Evolutionary conservation across 2,113 vertebrate species (phyloP).

Genomic region (Isurus oxyrinchus): DNA sequence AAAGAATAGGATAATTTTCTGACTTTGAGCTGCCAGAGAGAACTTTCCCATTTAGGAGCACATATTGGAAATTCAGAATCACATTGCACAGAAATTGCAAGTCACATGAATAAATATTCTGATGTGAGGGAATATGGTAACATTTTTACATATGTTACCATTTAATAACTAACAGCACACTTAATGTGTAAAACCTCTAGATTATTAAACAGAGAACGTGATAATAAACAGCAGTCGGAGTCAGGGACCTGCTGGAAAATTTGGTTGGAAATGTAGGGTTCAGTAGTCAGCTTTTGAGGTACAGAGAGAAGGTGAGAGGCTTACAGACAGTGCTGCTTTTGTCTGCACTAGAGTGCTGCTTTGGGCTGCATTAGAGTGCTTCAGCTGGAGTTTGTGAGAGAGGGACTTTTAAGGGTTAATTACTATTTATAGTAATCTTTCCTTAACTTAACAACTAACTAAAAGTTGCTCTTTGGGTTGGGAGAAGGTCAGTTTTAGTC

Average conservation of each 20-base stretch:
- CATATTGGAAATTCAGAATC: not conserved
- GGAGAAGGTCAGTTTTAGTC: too few species aligned
- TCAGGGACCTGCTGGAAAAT: not conserved
- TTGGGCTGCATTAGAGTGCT: too few species aligned
- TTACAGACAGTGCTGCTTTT: too few species aligned
- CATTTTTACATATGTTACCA: not conserved
- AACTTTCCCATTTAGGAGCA: too few species aligned
- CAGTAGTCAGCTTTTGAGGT: not conserved
- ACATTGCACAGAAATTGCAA: not conserved
- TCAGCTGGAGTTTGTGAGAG: too few species aligned
- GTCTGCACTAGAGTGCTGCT: too few species aligned
- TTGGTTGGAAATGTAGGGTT: not conserved
- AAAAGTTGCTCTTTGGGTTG: too few species aligned
- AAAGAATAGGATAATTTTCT: too few species aligned
- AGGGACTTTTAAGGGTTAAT: too few species aligned
- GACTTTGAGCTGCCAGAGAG: too few species aligned
- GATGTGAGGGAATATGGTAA: not conserved
- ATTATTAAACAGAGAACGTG: not conserved
- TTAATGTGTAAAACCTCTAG: not conserved
- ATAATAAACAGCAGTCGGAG: not conserved
- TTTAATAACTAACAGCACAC: not conserved
- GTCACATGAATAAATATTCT: not conserved
- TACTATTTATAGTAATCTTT: too few species aligned
- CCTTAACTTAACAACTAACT: too few species aligned
- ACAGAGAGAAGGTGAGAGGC: not conserved